Base-by-base conservation (phyloP, 2,113 vertebrate species). In the Ceuthmochares aereus region DNA sequence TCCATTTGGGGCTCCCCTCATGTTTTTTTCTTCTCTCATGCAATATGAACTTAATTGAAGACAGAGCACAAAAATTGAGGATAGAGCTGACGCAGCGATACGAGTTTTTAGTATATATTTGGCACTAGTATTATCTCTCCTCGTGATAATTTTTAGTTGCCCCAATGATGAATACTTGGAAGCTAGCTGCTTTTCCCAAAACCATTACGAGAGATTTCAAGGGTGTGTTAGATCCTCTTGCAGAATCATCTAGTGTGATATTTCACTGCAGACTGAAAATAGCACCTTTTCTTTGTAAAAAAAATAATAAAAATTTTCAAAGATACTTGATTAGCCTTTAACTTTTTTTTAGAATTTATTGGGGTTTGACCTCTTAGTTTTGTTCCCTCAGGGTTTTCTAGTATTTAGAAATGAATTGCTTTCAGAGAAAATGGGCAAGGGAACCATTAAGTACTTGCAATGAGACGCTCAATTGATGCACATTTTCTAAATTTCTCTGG, bases 141-240 rank as follows among this genome's bases (percentile, higher is more conserved):
- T 22, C 32, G 40, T 66, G 19, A 22, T 75, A 45, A 67, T 29
- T 52, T 84, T 75, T n/a, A 63, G 6, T 32, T 72, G 36, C 18
- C 63, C 12, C 20, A 52, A 0, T 8, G 49, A 42, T 34, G 58
- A 79, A 21, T 15, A 55, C 25, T 36, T 40, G 7, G 68, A 56
- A 92, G 14, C 6, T 49, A 45, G 5, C 7, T 95, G 80, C 56
- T 72, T 73, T 56, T 23, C 55, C n/a, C 30, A 52, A 26, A 85
- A 12, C 15, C 30, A 2, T 30, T n/a, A n/a, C 1, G 1, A 13
- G 0, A 29, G 14, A 42, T 14, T 73, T 60, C 43, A 69, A 51
- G 32, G 26, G 6, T 9, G 14, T 23, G 22, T 40, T 82, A 68
- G 29, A 45, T 47, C 22, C 59, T 82, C 62, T 80, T 68, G 27